phyloP scores from a whole-genome alignment of 2,888 invertebrate genomes.

The Oscheius sp. region DNA sequence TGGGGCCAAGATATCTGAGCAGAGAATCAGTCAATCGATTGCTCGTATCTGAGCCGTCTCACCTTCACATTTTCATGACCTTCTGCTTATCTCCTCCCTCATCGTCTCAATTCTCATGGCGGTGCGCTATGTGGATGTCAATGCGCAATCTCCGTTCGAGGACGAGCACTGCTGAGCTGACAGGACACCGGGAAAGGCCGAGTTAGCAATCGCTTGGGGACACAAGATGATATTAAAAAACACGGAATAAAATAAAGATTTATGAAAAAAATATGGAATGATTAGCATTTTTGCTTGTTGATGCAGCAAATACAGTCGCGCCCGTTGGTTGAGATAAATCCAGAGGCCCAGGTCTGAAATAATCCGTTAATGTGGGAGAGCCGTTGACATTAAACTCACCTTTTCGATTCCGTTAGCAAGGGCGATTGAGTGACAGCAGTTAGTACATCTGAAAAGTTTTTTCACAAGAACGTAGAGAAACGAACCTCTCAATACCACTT shows the following conservation, averaged over 20 bases:
- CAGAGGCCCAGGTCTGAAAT: constrained; percentile 16
- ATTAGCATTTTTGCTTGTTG: constrained; percentile 21
- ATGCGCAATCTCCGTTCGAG: constrained; percentile 26
- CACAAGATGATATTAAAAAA: not conserved
- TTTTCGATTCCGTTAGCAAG: not conserved
- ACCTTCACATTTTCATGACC: constrained; percentile 28
- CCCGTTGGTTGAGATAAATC: constrained; percentile 18
- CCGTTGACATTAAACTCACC: not conserved
- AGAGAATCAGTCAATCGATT: constrained; percentile 22
- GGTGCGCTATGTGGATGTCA: constrained; percentile 14
- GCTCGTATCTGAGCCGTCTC: constrained; percentile 23
- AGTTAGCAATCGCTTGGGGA: not conserved
- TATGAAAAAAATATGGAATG: not conserved
- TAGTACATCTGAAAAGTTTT: not conserved
- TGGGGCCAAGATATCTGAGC: constrained; percentile 20
- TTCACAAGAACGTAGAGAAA: not conserved
- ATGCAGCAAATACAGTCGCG: constrained; percentile 27
- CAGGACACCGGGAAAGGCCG: not conserved
- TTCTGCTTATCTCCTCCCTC: constrained; percentile 23
- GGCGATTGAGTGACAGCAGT: constrained; percentile 6
- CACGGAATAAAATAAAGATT: not conserved
- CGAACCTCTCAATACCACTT: not conserved
- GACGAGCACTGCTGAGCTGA: constrained; percentile 8
- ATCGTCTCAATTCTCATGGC: constrained; percentile 27
- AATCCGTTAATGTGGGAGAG: not conserved